Base-by-base conservation (phyloP, 2,888 invertebrate genomes). In the Apotomis betuletana region DNA sequence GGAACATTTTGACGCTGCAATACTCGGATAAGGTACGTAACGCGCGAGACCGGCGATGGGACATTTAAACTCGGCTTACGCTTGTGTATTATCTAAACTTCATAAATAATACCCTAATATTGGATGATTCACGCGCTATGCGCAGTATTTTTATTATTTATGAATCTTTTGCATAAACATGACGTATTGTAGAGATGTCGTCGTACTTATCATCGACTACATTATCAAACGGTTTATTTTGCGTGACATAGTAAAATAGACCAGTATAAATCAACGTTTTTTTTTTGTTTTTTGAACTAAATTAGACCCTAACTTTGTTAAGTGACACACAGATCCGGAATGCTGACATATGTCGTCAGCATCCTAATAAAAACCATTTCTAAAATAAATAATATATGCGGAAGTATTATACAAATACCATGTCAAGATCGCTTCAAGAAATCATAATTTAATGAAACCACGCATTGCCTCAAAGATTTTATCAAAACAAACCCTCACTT, bases 1-100 rank as follows among this genome's bases (percentile, higher is more conserved):
- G 80, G 88, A 85, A 88, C 91, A 86, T 91, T 92, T 91, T 91
- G 91, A 90, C 87, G 87, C 87, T 89, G 87, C 90, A 90, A 89
- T 90, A 90, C 87, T 90, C 84, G 85, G 90, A 91, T 90, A 90
- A 91, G 88, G 89, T 92, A 90, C 88, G 87, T 86, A 86, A 87
- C 89, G 87, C 85, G 87, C 87, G 90, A 90, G 90, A 91, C 90
- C 90, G 88, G 86, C 90, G 85, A 86, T 74, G 83, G 86, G 83
- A 85, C 80, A 81, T 84, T 87, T 81, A 83, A 85, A 84, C 84
- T 82, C 78, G 80, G 80, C 82, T 86, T 82, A 84, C 77, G 74
- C 80, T 84, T 81, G 83, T 83, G 83, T 83, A 84, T 79, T 82
- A 80, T 80, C 77, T 79, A 82, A 82, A 83, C 79, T 67, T 65